Conservation (phyloP, 2,113 vertebrate genomes). For the Genyomyrus donnyi region DNA sequence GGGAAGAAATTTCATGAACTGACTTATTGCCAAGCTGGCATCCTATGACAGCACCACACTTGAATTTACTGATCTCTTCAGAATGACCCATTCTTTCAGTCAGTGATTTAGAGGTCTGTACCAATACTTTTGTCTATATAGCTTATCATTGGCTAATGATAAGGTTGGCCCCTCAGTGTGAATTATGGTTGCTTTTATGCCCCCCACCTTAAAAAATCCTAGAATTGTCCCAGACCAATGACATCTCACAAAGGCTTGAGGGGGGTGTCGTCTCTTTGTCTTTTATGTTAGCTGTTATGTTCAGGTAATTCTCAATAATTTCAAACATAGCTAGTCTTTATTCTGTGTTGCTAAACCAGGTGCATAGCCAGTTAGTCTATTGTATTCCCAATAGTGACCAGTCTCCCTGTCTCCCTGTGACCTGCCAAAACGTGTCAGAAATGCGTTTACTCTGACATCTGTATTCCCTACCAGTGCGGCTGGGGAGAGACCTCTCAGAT, state of each 20-base stretch:
- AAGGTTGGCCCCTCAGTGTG: background rate
- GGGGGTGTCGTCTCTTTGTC: conserved; percentile 22
- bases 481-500: conserved; percentile 32
- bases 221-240: background rate
- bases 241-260: background rate
- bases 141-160: background rate
- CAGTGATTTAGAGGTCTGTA: background rate
- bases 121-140: background rate
- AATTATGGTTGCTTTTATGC: background rate
- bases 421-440: conserved; percentile 38
- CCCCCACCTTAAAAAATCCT: background rate
- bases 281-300: conserved; percentile 40
- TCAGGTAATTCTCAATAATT: conserved; percentile 9
- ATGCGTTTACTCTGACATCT: conserved; percentile 15
- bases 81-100: background rate
- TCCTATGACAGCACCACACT: background rate
- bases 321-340: conserved; percentile 19
- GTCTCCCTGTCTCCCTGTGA: conserved; percentile 31
- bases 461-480: background rate
- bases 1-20: background rate
- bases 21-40: background rate
- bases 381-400: conserved; percentile 47
- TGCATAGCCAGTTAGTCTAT: conserved; percentile 58
- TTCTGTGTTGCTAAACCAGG: conserved; percentile 54
- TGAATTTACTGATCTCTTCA: background rate